phyloP scores from a whole-genome alignment of 2,797 vertebrate genomes.

The Apodemus agrarius region DNA sequence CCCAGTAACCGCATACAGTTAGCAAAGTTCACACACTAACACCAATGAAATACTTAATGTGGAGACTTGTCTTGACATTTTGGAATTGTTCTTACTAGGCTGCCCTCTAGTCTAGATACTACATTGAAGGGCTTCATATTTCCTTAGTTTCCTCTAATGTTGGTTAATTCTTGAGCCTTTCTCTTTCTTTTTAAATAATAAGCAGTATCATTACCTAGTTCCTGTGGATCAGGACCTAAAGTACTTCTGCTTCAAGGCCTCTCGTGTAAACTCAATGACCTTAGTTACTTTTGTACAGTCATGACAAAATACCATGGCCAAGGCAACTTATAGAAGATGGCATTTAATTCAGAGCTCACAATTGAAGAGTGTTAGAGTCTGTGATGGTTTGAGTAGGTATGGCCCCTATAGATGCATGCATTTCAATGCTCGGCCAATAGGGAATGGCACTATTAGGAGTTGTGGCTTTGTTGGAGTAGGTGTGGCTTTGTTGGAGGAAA shows the following conservation, averaged over 20 bases:
- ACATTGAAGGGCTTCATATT: not conserved
- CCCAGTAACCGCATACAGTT: not conserved
- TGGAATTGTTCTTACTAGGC: not conserved
- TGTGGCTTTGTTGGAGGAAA: not conserved
- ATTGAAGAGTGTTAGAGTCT: not conserved
- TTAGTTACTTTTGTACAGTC: not conserved
- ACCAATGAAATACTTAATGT: not conserved
- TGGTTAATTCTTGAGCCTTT: not conserved
- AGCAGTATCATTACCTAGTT: not conserved
- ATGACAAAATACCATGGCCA: not conserved
- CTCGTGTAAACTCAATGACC: not conserved
- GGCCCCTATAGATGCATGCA: not conserved
- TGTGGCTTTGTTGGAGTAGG: not conserved
- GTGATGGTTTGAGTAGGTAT: not conserved
- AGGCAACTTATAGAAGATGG: not conserved
- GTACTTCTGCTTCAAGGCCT: not conserved
- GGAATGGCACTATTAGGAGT: not conserved
- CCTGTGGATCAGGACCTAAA: not conserved
- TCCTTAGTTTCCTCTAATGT: not conserved
- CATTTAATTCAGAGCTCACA: not conserved
- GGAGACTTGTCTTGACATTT: not conserved
- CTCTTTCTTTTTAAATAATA: not conserved
- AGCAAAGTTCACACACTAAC: not conserved
- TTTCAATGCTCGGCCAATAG: not conserved
- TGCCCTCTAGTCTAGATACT: not conserved